Evolutionary conservation across 2,113 vertebrate genomes (phyloP), one percentile per base, ranked within the genome.

Genomic region (Circaetus gallicus): DNA sequence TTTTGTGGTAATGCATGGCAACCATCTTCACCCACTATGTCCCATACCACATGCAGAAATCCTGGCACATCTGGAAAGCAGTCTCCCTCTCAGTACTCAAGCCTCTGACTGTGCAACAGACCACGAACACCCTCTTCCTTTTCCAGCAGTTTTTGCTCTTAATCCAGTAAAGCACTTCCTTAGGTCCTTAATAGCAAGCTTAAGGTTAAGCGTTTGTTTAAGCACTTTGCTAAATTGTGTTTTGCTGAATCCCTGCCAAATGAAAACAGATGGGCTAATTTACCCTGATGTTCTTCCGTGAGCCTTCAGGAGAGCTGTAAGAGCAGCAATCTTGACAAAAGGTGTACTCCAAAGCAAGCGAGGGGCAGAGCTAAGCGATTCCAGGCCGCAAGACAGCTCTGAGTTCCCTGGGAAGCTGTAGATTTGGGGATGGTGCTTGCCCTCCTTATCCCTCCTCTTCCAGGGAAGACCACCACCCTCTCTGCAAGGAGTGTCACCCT

Each of bases 131-230:
- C 43, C 16, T 79, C 67, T 67, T 70, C 36, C 29, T 71, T 45
- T 89, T 69, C 76, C 67, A 49, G 36, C 5, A 26, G 40, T 52
- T 95, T 78, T 65, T 72, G 17, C 49, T 82, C 56, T 79, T 61
- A 65, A 72, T 67, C 70, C 62, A 82, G 49, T 49, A 83, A 90
- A 91, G 43, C 40, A 52, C 56, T 92, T 94, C 65, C 85, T 81
- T 52, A 56, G 76, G 55, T 95, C 47, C 34, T 86, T 84, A 93
- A 83, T 10, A 92, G 69, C 81, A 86, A 93, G 59, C 14, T 90
- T 94, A 71, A 90, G 85, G 85, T 92, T 92, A 93, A 92, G 34
- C 52, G 49, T 89, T 93, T 96, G 79, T 89, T 95, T 79, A 86
- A 95, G 47, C 65, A 71, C 40, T 90, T 78, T 63, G 79, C 76